These are phyloP conservation scores for Sebastes baramenuke DNA, from an alignment of 2,797 vertebrate species.

Conservation along the genomic window DNA sequence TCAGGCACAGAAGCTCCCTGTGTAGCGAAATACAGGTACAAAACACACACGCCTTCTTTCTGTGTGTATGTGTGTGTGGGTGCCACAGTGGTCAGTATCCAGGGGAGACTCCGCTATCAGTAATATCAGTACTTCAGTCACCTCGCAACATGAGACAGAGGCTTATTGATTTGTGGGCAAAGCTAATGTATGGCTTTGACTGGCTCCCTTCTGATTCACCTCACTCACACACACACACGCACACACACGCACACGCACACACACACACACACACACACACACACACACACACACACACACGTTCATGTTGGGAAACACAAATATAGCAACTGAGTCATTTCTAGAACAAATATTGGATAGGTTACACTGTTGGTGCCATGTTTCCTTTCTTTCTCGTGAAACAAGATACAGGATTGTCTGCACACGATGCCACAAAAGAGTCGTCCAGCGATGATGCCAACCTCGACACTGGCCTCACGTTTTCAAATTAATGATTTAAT, in stretches of 20 bases:
- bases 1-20: conserved; percentile 17
- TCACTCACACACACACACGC: background rate
- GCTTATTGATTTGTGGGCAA: conserved; percentile 59
- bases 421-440: background rate
- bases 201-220: background rate
- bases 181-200: conserved; percentile 44
- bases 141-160: conserved; percentile 45
- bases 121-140: conserved; percentile 42
- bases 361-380: background rate
- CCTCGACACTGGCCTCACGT: background rate
- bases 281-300: background rate
- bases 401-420: conserved; percentile 6
- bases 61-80: background rate
- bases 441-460: background rate
- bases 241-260: background rate
- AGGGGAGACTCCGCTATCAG: conserved; percentile 7
- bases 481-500: background rate
- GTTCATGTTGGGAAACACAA: background rate
- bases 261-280: background rate
- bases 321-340: background rate
- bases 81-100: conserved; percentile 1
- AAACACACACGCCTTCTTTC: background rate
- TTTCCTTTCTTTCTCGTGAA: conserved; percentile 25
- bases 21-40: conserved; percentile 6
- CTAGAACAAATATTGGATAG: conserved; percentile 3